A percentile compares a stretch with the other conserved stretches of the same genome.
Evolutionary conservation across 2,797 vertebrate genomes (phyloP).

Genomic region (Leuciscus waleckii): DNA sequence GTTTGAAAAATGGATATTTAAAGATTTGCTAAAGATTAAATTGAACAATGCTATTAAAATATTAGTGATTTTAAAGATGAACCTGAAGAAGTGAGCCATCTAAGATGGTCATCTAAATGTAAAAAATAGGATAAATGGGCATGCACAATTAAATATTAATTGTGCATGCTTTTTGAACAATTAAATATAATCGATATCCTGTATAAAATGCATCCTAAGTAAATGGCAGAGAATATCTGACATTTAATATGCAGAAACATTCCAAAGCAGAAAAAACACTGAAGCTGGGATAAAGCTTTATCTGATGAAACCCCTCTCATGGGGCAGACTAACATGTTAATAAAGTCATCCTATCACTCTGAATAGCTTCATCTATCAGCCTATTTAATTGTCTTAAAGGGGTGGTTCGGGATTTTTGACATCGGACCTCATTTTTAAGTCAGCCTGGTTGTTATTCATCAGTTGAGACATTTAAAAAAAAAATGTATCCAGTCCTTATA

Average conservation of each 20-base stretch:
- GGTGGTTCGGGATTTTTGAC: no score
- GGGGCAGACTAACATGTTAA: slow-evolving; percentile 5
- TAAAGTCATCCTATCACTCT: slow-evolving; percentile 3
- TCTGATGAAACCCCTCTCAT: slow-evolving; percentile 18
- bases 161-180: no score
- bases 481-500: no score
- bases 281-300: slow-evolving; percentile 7
- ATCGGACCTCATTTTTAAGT: no score
- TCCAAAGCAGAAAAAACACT: background rate
- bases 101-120: background rate
- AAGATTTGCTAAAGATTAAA: background rate
- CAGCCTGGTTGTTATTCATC: no score
- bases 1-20: background rate
- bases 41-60: background rate
- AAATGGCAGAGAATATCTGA: background rate
- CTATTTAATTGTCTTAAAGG: slow-evolving; percentile 4
- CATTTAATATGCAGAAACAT: background rate
- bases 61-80: background rate
- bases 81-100: background rate
- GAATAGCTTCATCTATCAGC: slow-evolving; percentile 10
- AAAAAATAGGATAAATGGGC: background rate
- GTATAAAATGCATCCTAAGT: no score
- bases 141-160: no score
- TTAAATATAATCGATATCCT: no score
- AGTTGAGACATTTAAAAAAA: no score